phyloP scores from a whole-genome alignment of 2,888 invertebrate genomes.

The Ornithoptera priamus region DNA sequence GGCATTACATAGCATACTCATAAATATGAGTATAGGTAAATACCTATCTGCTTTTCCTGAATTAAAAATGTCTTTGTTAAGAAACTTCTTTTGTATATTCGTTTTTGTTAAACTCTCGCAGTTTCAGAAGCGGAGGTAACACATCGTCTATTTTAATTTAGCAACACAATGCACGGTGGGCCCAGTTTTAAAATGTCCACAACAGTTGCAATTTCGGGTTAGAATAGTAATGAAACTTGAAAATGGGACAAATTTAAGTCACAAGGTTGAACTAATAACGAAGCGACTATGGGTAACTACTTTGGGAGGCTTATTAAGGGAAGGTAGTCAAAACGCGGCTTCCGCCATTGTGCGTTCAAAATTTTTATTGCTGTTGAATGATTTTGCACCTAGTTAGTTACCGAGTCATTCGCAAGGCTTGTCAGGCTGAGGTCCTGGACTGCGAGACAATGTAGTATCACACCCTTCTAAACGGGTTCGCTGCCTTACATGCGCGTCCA shows the following conservation, averaged over 20 bases:
- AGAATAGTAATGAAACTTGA: slow-evolving; percentile 8
- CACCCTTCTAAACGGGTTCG: no score
- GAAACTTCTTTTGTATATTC: background rate
- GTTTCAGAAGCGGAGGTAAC: slow-evolving; percentile 16
- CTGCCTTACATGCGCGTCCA: no score
- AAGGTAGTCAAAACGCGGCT: no score
- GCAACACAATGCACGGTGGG: slow-evolving; percentile 22
- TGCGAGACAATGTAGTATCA: no score
- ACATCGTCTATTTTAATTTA: slow-evolving; percentile 22
- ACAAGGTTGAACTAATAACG: no score
- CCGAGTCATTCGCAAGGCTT: no score
- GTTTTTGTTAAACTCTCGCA: slow-evolving; percentile 2
- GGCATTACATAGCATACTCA: background rate
- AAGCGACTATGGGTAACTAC: background rate
- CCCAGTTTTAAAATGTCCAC: slow-evolving; percentile 24
- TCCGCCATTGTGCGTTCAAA: no score
- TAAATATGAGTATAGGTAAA: no score
- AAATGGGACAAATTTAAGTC: background rate
- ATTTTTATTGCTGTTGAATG: no score
- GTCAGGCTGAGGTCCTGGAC: no score
- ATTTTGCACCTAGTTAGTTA: no score
- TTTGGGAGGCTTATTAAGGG: background rate
- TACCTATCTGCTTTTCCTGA: background rate
- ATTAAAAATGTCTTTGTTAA: background rate
- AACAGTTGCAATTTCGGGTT: slow-evolving; percentile 17